These are phyloP conservation scores for Drosophila oshimai DNA, from an alignment of 1,140 invertebrate genomes.

Conservation along the genomic window DNA sequence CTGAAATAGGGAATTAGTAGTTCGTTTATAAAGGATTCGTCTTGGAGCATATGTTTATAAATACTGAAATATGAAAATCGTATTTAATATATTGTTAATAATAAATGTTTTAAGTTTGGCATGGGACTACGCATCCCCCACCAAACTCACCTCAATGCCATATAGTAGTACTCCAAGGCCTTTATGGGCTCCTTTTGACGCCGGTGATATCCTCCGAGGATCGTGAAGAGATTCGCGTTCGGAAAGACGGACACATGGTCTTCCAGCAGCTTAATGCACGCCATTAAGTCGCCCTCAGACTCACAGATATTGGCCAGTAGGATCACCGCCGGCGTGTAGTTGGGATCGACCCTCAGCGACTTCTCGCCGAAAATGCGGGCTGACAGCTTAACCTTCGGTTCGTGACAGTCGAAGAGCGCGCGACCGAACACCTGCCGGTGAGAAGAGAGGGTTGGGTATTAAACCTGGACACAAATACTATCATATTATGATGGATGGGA, in stretches of 20 bases:
- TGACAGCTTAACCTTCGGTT: constrained; percentile 36
- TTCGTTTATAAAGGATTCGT: too few relatives aligned
- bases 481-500: too few relatives aligned
- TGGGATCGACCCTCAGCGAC: constrained; percentile 65
- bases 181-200: constrained; percentile 51
- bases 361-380: constrained; percentile 65
- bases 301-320: constrained; percentile 65
- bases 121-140: too few relatives aligned
- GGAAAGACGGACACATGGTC: constrained; percentile 58
- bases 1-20: constrained; percentile 19
- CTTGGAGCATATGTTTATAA: too few relatives aligned
- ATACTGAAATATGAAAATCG: too few relatives aligned
- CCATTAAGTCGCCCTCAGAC: constrained; percentile 35
- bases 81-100: too few relatives aligned
- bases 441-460: background rate
- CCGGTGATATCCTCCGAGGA: constrained; percentile 66
- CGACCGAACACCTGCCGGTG: constrained; percentile 57
- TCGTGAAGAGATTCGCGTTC: constrained; percentile 54
- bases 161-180: constrained; percentile 69
- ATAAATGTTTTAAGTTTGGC: too few relatives aligned
- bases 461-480: too few relatives aligned
- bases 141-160: constrained; percentile 59
- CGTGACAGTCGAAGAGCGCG: constrained; percentile 40
- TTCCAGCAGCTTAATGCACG: constrained; percentile 61
- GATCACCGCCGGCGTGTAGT: constrained; percentile 61